Evolutionary conservation across 2,797 vertebrate species (phyloP).

Genomic region (Melanotaenia boesemani): DNA sequence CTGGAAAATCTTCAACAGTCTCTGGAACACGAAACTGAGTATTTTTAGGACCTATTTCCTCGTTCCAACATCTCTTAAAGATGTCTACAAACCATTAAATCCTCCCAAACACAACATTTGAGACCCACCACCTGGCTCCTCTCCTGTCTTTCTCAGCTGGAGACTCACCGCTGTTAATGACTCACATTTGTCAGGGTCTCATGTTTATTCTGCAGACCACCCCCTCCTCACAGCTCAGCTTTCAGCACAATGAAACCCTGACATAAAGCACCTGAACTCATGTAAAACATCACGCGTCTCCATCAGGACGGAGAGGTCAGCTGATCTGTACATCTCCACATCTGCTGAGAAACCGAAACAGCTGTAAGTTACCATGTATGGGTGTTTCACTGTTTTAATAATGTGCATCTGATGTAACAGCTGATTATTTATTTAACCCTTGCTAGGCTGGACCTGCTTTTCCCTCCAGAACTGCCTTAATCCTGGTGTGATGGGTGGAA

Average conservation of each 20-base stretch:
- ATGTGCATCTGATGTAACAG: neutral
- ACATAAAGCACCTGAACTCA: neutral
- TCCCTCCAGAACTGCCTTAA: too few relatives aligned
- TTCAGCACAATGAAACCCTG: neutral
- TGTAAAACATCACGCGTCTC: neutral
- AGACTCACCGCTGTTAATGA: neutral
- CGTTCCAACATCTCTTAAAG: neutral
- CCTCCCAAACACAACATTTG: conserved; percentile 1
- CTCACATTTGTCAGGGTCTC: neutral
- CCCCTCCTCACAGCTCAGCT: neutral
- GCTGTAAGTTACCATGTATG: neutral
- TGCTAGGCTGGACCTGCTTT: too few relatives aligned
- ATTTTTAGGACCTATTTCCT: neutral
- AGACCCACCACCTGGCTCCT: neutral
- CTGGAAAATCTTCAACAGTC: neutral
- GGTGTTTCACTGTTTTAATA: neutral
- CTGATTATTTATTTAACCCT: neutral
- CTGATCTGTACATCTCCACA: conserved; percentile 1
- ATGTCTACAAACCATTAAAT: neutral
- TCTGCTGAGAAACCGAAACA: neutral
- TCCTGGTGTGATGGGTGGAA: too few relatives aligned
- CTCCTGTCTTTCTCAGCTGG: conserved; percentile 5
- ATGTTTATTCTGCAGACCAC: neutral
- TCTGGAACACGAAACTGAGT: neutral
- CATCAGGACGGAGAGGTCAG: neutral